Conservation (phyloP, 2,797 vertebrate species). For the Typhlichthys eigenmanni region DNA sequence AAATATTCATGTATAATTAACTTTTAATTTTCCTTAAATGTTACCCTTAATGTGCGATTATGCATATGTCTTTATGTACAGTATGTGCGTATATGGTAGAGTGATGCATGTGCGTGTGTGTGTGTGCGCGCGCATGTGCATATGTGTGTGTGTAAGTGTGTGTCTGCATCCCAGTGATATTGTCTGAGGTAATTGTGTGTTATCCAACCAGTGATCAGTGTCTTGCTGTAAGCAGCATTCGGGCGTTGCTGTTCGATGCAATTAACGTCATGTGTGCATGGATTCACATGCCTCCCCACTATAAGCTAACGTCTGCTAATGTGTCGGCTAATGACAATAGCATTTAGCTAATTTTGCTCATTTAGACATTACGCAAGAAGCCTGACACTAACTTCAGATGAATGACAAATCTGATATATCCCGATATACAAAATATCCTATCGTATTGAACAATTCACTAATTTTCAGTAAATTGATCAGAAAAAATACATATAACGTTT, state of each 20-base stretch:
- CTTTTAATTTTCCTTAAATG: not conserved
- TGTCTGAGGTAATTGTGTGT: conserved; percentile 67
- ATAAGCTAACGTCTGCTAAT: conserved; percentile 69
- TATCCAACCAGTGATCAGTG: conserved; percentile 61
- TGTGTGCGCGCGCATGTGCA: not conserved
- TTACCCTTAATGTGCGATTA: not conserved
- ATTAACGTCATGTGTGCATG: conserved; percentile 83
- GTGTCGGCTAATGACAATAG: conserved; percentile 72
- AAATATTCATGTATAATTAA: not conserved
- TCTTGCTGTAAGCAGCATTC: conserved; percentile 64
- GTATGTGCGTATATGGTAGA: not conserved
- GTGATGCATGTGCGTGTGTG: not conserved
- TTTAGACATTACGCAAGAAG: conserved; percentile 28
- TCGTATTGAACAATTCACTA: too few relatives aligned
- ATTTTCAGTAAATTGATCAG: too few relatives aligned
- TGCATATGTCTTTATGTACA: conserved; percentile 6
- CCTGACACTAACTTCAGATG: conserved; percentile 5
- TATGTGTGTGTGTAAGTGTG: conserved; percentile 8
- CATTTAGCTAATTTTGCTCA: conserved; percentile 59
- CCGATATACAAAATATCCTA: too few relatives aligned
- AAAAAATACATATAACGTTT: too few relatives aligned
- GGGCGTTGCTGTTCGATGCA: conserved; percentile 79
- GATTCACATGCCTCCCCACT: conserved; percentile 73
- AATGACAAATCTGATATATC: too few relatives aligned
- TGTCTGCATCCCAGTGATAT: conserved; percentile 35